Base-by-base conservation (phyloP, 2,797 vertebrate species). In the Tragopan temminckii region DNA sequence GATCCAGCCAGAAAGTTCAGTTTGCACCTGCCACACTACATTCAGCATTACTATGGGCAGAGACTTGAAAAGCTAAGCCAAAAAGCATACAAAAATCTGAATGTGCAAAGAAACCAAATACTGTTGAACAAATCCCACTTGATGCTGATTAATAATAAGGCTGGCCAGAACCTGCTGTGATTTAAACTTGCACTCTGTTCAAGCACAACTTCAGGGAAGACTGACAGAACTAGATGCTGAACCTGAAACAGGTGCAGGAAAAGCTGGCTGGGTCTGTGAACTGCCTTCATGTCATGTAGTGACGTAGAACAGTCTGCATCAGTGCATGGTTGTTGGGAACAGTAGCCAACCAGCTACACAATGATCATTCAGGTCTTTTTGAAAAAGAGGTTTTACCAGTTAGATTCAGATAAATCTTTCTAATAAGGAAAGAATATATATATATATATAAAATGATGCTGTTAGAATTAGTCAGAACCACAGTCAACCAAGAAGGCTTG, bases 161-260 rank as follows among this genome's bases (percentile, higher is more conserved):
- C 87, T 90, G 82, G 45, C 45, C 89, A 91, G 92, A 94, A 81
- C 48, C 87, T 61, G 55, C 74, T 80, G 64, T 7, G 57, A 86
- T 74, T 91, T 68, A 25, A 80, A 84, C 70, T 46, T 64, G 62
- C 43, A 58, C 40, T 85, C 38, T 58, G 55, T 33, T 88, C 67
- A 86, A 79, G 25, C 23, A 89, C 55, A 92, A 89, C 70, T 92
- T 92, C 21, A 77, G 53, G 45, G 74, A 90, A 94, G 74, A 64
- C 89, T 83, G 93, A 82, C 87, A 92, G 82, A 78, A 79, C 2
- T 24, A 64, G 69, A 4, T 63, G 69, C 55, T 53, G 76, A 94
- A 70, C 12, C 85, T n/a, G n/a, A n/a, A n/a, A 67, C 80, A 84
- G 90, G 88, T 79, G 87, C 71, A 76, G 42, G 35, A 79, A 74